Evolutionary conservation across 2,888 invertebrate genomes (phyloP), one percentile per base, ranked within the genome.

Genomic region (Parnassius smintheus): DNA sequence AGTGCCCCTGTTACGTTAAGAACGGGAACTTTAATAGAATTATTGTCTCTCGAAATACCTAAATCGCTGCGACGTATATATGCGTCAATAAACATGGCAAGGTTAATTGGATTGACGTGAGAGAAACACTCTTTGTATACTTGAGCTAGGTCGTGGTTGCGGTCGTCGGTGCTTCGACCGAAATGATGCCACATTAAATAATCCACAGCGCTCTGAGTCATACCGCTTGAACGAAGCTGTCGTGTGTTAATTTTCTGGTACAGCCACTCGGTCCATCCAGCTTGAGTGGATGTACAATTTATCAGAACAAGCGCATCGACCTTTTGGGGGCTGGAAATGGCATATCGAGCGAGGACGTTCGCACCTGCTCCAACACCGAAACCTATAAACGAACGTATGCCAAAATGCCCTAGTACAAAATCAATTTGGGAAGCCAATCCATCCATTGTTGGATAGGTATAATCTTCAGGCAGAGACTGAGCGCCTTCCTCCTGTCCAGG

Each of bases 151-250:
- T 99, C 99, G 80, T 98, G 97, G 83, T 98, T 98, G 65, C 97
- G 94, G 70, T 98, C 97, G 79, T 98, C 97, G 22, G 96, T 96
- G 72, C 91, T 91, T 60, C 96, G 95, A 66, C 99, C 99, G 86
- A 99, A 99, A 86, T 99, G 99, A 89, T 99, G 99, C 99, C 99
- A 99, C 96, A 99, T 97, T 70, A 99, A 93, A 82, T 99, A 99
- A 79, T 99, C 98, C 69, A 98, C 92, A 7, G 98, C 97, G 62
- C 97, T 95, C 81, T 98, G 97, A 59, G 97, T 98, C 97, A 98
- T 97, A 59, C 97, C 98, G 80, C 95, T 96, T 25, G 96, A 95
- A 71, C 96, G 94, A 70, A 98, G 92, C 88, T 97, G 96, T 72
- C 97, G 94, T 10, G 97, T 95, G 84, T 98, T 98, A 76, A 99